Conservation (phyloP, 2,113 vertebrate species). For the Himantopus leucocephalus region DNA sequence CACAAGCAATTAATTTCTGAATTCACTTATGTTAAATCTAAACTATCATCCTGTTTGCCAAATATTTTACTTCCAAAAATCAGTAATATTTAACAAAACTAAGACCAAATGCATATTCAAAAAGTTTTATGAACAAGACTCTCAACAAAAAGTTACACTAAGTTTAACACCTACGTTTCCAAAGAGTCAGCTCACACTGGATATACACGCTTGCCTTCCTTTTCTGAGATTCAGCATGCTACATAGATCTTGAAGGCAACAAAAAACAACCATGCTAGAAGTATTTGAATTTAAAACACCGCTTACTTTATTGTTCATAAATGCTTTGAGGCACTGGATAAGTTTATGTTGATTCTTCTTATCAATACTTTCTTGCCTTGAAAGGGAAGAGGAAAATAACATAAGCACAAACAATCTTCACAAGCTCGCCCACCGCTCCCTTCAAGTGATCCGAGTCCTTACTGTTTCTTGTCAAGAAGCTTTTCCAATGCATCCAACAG, state of each 20-base stretch:
- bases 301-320: slow-evolving; percentile 99
- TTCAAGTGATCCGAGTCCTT: slow-evolving; percentile 60
- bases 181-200: background rate
- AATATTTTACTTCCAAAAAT: background rate
- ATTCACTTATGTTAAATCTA: background rate
- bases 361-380: slow-evolving; percentile 92
- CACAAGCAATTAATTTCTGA: background rate
- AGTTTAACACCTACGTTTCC: background rate
- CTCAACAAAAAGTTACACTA: background rate
- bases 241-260: background rate
- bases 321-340: slow-evolving; percentile 97
- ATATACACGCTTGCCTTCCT: background rate
- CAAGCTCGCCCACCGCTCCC: background rate
- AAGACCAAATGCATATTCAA: background rate
- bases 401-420: background rate
- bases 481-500: slow-evolving; percentile 91
- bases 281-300: background rate
- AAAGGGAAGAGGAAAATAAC: background rate
- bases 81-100: background rate
- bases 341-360: slow-evolving; percentile 98
- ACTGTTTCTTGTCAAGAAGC: slow-evolving; percentile 97
- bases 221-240: background rate
- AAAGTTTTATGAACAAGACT: background rate
- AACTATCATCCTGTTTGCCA: background rate
- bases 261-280: background rate